Percentiles rank a stretch among this genome's conserved stretches.
These are phyloP conservation scores for Leucosticte australis DNA, from an alignment of 2,113 vertebrate species.

Conservation along the genomic window DNA sequence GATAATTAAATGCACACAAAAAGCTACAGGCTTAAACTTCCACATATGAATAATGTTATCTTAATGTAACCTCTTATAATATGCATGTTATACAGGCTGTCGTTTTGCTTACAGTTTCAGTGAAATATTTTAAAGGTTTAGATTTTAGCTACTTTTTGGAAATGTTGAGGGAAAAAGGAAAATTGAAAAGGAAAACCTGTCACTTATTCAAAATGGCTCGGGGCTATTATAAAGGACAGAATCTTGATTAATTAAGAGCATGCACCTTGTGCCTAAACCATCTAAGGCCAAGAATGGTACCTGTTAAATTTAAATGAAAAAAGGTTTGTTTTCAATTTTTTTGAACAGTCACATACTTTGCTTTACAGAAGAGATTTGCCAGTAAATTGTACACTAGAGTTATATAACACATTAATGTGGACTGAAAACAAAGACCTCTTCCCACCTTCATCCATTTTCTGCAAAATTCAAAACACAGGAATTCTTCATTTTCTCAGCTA, in stretches of 20 bases:
- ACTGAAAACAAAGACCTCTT: not conserved
- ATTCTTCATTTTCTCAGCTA: not conserved
- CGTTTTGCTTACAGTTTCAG: not conserved
- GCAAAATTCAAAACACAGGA: not conserved
- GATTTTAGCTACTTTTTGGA: not conserved
- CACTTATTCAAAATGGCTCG: not conserved
- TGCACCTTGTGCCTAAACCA: not conserved
- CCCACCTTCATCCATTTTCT: not conserved
- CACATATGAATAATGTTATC: not conserved
- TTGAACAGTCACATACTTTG: not conserved
- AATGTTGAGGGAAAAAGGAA: not conserved
- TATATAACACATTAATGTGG: rapidly evolving
- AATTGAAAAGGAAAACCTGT: not conserved
- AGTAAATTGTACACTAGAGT: not conserved
- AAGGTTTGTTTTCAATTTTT: not conserved
- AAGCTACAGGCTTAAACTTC: not conserved
- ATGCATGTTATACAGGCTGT: not conserved
- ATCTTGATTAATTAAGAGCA: not conserved
- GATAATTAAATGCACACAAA: not conserved
- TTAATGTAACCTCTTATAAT: not conserved
- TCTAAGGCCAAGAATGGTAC: not conserved
- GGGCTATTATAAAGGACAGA: not conserved
- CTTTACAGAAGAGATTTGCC: not conserved
- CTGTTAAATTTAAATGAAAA: not conserved
- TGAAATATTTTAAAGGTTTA: not conserved